Evolutionary conservation across 2,113 vertebrate genomes (phyloP).

Genomic region (Bubalus kerabau): DNA sequence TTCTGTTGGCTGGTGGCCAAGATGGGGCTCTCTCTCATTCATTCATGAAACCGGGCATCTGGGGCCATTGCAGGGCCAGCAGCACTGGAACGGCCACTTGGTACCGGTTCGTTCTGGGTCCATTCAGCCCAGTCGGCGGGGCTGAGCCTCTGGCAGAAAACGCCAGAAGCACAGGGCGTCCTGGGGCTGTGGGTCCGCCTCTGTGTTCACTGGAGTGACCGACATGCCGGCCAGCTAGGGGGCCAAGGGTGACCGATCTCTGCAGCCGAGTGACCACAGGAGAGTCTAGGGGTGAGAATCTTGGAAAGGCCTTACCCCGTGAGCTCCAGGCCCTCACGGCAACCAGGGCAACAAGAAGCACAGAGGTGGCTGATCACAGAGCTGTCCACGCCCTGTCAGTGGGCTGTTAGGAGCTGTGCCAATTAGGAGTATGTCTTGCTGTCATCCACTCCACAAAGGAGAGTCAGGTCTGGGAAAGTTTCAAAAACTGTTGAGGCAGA

Average conservation of each 20-base stretch:
- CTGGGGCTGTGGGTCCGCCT: not conserved
- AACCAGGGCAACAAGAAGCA: not conserved
- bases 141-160: not conserved
- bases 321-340: rapidly evolving
- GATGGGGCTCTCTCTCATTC: not conserved
- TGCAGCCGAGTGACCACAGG: not conserved
- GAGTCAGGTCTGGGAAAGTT: not conserved
- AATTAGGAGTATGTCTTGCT: not conserved
- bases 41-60: not conserved
- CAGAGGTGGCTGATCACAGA: not conserved
- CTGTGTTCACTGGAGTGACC: not conserved
- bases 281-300: not conserved
- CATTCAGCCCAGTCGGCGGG: not conserved
- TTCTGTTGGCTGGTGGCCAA: not conserved
- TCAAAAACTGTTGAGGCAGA: not conserved
- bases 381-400: not conserved
- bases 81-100: not conserved
- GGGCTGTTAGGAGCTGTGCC: not conserved
- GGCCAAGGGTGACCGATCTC: not conserved
- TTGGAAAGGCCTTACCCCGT: not conserved
- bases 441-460: not conserved
- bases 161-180: not conserved
- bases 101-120: rapidly evolving
- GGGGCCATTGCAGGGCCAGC: not conserved
- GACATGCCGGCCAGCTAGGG: not conserved